Evolutionary conservation across 1,140 invertebrate species (phyloP), one percentile per base, ranked within the genome.

Genomic region (Fopius arisanus): DNA sequence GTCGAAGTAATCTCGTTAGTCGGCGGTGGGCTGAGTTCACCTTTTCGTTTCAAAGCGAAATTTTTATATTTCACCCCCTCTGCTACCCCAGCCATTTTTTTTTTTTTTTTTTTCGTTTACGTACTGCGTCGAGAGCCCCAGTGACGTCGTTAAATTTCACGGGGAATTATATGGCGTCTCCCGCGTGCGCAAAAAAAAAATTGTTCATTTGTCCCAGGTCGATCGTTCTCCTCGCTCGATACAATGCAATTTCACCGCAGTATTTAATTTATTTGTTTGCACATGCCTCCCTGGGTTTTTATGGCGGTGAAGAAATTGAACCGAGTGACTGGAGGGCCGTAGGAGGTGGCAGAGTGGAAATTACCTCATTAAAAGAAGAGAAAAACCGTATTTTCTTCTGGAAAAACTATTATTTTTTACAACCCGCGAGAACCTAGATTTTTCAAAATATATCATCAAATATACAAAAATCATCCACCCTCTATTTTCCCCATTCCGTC

Each of bases 11-110:
- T 59, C 54, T 59, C 54, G 54, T 59, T 59, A 59, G 54, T 59
- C 54, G 54, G 23, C 23, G 23, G 23, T 28, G 19, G 54, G 21
- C n/a, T 59, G 19, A 59, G 54, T 59, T 59, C 54, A 59, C 54
- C 54, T 59, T 59, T 59, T 59, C 54, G 54, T 59, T 59, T 59
- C 54, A 59, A 59, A 59, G 54, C 54, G 54, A 59, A 59, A 48
- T 26, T 59, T 59, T 59, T 28, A 59, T 23, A 26, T 59, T 59
- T 12, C 23, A 3, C 23, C 23, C 54, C 19, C 23, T 3, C 23
- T 26, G 9, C 54, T 0, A 26, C 23, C 23, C 6, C 54, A 26
- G 21, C 23, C 54, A 19, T 12, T 2, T 23, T 19, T 10, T 23
- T 19, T 10, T 23, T 3, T 5, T 6, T 26, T 59, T 59, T 59